Conservation (phyloP, 2,888 invertebrate genomes). For the Dynastes maya region DNA sequence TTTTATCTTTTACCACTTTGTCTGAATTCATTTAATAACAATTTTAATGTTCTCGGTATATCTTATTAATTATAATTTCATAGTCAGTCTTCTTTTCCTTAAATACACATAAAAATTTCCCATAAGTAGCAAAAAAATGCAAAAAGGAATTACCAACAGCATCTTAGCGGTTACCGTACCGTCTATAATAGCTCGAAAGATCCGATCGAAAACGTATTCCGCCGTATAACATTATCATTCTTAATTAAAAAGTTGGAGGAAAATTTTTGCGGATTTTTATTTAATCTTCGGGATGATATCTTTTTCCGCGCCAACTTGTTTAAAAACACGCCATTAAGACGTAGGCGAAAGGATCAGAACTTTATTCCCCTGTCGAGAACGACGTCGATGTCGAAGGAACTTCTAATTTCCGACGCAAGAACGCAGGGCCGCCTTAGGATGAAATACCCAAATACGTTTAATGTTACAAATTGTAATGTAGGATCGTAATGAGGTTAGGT, state of each 20-base stretch:
- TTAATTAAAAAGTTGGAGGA: slow-evolving; percentile 44
- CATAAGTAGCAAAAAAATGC: too few species aligned
- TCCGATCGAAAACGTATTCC: slow-evolving; percentile 28
- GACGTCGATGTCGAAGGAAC: background rate
- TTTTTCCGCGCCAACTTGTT: slow-evolving; percentile 45
- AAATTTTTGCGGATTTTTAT: slow-evolving; percentile 42
- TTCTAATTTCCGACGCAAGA: slow-evolving; percentile 19
- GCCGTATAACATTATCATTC: slow-evolving; percentile 35
- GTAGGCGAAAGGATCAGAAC: slow-evolving; percentile 35
- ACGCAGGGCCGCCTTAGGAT: background rate
- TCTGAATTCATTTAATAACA: too few species aligned
- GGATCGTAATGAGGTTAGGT: too few species aligned
- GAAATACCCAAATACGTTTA: background rate
- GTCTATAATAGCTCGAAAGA: background rate
- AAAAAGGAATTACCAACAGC: too few species aligned
- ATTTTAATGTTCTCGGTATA: too few species aligned
- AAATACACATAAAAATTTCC: too few species aligned
- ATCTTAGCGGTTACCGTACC: background rate
- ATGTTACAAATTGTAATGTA: background rate
- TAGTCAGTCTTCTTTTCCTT: too few species aligned
- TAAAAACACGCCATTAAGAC: slow-evolving; percentile 40
- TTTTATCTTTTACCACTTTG: too few species aligned
- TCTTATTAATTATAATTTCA: too few species aligned
- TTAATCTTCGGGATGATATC: slow-evolving; percentile 35
- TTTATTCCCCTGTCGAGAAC: slow-evolving; percentile 25